Evolutionary conservation across 2,113 vertebrate genomes (phyloP), one percentile per base, ranked within the genome.

Genomic region (Cavia aperea): DNA sequence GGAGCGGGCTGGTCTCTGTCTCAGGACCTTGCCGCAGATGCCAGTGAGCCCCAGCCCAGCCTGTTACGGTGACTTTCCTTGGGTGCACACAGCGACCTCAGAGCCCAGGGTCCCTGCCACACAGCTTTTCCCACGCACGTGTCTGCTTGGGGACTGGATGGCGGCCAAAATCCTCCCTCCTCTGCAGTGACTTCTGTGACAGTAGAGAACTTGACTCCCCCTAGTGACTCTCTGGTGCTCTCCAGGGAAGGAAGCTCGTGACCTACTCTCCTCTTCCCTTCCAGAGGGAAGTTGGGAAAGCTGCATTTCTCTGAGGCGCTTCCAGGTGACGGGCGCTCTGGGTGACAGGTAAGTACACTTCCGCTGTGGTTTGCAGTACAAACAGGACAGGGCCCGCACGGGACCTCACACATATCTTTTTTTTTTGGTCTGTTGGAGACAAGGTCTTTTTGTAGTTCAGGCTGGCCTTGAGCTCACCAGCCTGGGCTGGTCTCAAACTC

Each of bases 211-310:
- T 86, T 93, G 79, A 9, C 88, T 94, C 93, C 89, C 90, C 90
- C 65, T 93, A 56, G 85, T 90, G 91, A 91, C 83, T 88, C 75
- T 2, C 0, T 88, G 39, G 39, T 39, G 72, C 84, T 94, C 87
- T 88, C 43, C 49, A 58, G 90, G 89, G 75, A 79, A 83, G 46
- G 11, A 66, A 84, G 10, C 31, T 75, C 87, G 95, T 87, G 63
- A 72, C 66, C 49, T 62, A 0, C 29, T 73, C 62, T 81, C 91
- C 49, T 86, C 62, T 73, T 62, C 31, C 21, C 23, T 72, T 88
- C 24, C 73, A 96, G 94, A 95, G 89, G 94, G 88, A 92, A 93
- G 96, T 93, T 96, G 96, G 95, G 94, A 96, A 96, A 95, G 89
- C 96, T 95, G 86, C 4, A 43, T 89, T 87, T 94, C 94, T 96